These are phyloP conservation scores for Cryptoprocta ferox DNA, from an alignment of 2,797 vertebrate genomes.

Conservation along the genomic window DNA sequence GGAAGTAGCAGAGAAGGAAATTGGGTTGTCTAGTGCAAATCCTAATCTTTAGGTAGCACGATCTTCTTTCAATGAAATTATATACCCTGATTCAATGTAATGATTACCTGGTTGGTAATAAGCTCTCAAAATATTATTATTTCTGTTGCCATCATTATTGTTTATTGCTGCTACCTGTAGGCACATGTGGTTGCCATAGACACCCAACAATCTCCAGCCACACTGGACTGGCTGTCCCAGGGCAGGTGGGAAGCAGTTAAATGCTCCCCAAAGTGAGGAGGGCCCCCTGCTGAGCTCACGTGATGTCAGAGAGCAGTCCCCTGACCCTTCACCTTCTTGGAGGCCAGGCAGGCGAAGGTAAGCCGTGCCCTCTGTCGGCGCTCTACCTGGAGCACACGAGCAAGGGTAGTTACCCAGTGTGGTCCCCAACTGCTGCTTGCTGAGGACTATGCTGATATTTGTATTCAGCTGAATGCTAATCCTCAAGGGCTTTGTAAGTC, in stretches of 20 bases:
- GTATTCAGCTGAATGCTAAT: not conserved
- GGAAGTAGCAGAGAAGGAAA: not conserved
- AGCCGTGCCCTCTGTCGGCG: accelerated
- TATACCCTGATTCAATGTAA: not conserved
- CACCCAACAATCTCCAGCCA: not conserved
- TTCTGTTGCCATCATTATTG: too few relatives aligned
- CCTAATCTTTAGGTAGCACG: not conserved
- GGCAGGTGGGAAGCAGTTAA: not conserved
- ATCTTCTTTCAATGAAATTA: not conserved
- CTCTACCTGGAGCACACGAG: not conserved
- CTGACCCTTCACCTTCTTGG: not conserved
- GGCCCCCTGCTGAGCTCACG: not conserved
- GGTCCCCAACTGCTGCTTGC: not conserved
- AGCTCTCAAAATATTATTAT: not conserved
- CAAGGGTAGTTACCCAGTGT: accelerated
- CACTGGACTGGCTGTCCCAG: not conserved
- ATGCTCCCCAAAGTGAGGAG: too few relatives aligned
- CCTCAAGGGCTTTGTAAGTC: not conserved
- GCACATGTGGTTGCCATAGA: accelerated
- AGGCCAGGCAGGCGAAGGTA: not conserved
- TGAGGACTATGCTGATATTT: not conserved
- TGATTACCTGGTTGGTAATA: not conserved
- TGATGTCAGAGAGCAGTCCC: not conserved
- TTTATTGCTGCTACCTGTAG: not conserved
- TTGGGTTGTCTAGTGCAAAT: not conserved